Conservation (phyloP, 2,797 vertebrate species). For the Anomalospiza imberbis region DNA sequence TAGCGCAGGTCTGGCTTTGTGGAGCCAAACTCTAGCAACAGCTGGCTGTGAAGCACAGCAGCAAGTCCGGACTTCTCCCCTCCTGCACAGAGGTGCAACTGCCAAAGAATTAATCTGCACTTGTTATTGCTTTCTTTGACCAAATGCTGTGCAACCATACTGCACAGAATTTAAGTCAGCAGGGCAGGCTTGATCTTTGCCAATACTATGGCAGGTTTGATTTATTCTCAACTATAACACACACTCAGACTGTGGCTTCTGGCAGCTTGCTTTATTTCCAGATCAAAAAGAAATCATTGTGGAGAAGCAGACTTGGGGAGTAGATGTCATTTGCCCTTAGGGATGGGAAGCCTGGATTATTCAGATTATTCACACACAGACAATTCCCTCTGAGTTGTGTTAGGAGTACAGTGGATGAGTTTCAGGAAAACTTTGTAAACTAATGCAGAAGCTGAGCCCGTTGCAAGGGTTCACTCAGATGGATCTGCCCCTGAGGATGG, state of each 20-base stretch:
- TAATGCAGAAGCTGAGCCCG: background rate
- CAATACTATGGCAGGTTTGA: slow-evolving; percentile 35
- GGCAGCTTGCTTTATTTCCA: slow-evolving; percentile 6
- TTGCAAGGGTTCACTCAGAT: background rate
- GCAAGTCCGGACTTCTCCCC: background rate
- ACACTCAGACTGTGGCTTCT: background rate
- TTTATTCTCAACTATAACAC: slow-evolving; percentile 35
- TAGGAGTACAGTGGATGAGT: background rate
- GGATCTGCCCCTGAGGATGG: background rate
- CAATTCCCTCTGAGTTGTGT: background rate
- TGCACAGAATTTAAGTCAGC: slow-evolving; percentile 28
- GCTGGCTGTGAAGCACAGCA: background rate
- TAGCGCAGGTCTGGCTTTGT: background rate
- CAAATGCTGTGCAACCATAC: slow-evolving; percentile 35
- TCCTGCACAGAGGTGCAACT: background rate
- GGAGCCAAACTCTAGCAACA: background rate
- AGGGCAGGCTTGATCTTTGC: background rate
- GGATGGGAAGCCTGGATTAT: background rate
- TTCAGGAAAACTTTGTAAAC: background rate
- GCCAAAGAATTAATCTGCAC: background rate
- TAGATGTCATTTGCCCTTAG: background rate
- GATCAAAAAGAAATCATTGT: background rate
- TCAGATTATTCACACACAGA: background rate
- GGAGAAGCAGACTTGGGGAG: background rate
- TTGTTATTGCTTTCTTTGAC: background rate